These are phyloP conservation scores for Bembecia ichneumoniformis DNA, from an alignment of 2,888 invertebrate genomes.

Conservation along the genomic window DNA sequence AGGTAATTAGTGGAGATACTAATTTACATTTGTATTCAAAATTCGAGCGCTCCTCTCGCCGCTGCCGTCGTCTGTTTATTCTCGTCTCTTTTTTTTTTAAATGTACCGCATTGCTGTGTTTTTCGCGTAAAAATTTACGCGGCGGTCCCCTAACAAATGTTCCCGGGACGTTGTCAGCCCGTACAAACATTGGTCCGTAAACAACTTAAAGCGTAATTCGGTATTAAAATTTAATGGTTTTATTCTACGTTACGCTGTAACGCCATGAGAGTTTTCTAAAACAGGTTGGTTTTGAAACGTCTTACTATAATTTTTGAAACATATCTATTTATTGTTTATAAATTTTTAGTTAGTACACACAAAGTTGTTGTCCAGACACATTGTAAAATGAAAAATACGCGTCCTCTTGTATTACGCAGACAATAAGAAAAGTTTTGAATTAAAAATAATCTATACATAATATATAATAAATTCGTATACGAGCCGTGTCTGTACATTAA, in stretches of 20 bases:
- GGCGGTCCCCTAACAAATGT: constrained; percentile 57
- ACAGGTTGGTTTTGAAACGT: too few species aligned
- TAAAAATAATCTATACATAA: too few species aligned
- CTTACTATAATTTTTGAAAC: too few species aligned
- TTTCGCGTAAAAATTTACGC: constrained; percentile 67
- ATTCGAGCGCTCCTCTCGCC: constrained; percentile 68
- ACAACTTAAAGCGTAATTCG: constrained; percentile 18
- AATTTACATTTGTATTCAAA: constrained; percentile 75
- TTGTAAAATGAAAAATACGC: too few species aligned
- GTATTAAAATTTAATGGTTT: background rate
- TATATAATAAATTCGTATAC: too few species aligned
- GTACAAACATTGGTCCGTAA: constrained; percentile 40
- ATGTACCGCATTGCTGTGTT: constrained; percentile 70
- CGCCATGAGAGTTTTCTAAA: too few species aligned
- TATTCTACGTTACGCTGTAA: background rate
- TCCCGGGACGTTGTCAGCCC: constrained; percentile 18
- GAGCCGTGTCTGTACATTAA: too few species aligned
- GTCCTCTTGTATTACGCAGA: too few species aligned
- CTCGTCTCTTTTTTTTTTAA: constrained; percentile 59
- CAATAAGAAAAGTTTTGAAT: too few species aligned
- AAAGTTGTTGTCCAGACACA: too few species aligned
- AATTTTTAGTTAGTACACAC: too few species aligned
- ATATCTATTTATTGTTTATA: too few species aligned
- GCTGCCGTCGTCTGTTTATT: constrained; percentile 70
- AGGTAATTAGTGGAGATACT: constrained; percentile 72